Evolutionary conservation across 1,140 invertebrate genomes (phyloP).

Genomic region (Leptonema lineaticorne): DNA sequence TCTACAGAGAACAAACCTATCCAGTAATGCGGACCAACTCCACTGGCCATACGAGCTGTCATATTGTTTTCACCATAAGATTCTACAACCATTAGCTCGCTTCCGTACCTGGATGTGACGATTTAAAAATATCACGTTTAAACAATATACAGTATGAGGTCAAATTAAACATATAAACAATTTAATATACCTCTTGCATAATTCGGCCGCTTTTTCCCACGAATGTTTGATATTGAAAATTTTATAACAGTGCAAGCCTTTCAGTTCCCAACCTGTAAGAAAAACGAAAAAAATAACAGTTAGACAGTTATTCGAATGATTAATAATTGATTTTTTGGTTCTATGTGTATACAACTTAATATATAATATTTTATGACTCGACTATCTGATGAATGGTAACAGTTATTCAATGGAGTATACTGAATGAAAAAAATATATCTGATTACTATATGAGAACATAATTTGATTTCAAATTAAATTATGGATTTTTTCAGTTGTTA

Average conservation of each 20-base stretch:
- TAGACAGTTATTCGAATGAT: no score
- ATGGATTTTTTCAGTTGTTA: no score
- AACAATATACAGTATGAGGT: not conserved
- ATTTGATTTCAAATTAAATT: no score
- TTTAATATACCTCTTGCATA: slow-evolving; percentile 83
- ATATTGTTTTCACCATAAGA: slow-evolving; percentile 89
- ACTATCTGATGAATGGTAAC: no score
- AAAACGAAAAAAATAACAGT: slow-evolving; percentile 43
- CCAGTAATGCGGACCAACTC: slow-evolving; percentile 74
- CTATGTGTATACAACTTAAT: no score
- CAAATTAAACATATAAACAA: not conserved
- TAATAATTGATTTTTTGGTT: no score
- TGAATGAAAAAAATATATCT: no score
- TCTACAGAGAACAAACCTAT: slow-evolving; percentile 85
- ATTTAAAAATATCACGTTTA: slow-evolving; percentile 18
- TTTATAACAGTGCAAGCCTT: slow-evolving; percentile 90
- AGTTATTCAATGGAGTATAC: no score
- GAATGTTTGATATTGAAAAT: slow-evolving; percentile 95
- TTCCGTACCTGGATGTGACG: slow-evolving; percentile 74
- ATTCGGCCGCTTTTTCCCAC: slow-evolving; percentile 91
- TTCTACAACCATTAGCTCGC: slow-evolving; percentile 86
- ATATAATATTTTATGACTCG: no score
- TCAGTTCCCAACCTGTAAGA: slow-evolving; percentile 86
- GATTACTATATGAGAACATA: no score
- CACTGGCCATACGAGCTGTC: slow-evolving; percentile 75